Percentiles rank a stretch among this genome's conserved stretches.
phyloP scores from a whole-genome alignment of 2,888 invertebrate species.

The Villa cingulata region DNA sequence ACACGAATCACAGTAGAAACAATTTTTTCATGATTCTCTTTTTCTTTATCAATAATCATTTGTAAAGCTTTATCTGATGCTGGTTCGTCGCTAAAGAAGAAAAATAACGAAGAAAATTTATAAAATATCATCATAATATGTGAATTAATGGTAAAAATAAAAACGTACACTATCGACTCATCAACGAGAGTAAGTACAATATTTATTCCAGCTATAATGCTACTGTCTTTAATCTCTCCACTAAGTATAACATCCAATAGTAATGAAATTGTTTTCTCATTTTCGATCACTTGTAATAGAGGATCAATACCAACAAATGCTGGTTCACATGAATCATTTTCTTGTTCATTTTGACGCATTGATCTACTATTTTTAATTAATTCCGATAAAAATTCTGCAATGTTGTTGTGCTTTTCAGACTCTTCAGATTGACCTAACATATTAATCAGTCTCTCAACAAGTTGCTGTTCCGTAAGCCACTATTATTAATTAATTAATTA shows the following conservation, averaged over 20 bases:
- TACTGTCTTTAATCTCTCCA: slow-evolving; percentile 42
- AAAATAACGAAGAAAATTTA: slow-evolving; percentile 1
- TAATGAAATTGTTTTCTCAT: slow-evolving; percentile 46
- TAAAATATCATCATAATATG: neutral
- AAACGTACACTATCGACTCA: slow-evolving; percentile 19
- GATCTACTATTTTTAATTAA: slow-evolving; percentile 53
- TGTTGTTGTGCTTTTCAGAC: slow-evolving; percentile 69
- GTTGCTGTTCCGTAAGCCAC: slow-evolving; percentile 83
- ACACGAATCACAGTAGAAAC: slow-evolving; percentile 48
- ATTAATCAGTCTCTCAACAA: slow-evolving; percentile 65
- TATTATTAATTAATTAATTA: too few relatives aligned
- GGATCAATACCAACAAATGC: slow-evolving; percentile 43
- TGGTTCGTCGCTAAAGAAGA: slow-evolving; percentile 28
- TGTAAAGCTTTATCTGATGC: slow-evolving; percentile 27
- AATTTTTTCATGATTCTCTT: slow-evolving; percentile 45
- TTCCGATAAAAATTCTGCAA: slow-evolving; percentile 78
- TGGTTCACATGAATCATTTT: slow-evolving; percentile 37
- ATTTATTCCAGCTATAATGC: slow-evolving; percentile 65
- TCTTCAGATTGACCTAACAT: slow-evolving; percentile 50
- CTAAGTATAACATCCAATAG: slow-evolving; percentile 61
- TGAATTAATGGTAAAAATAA: neutral
- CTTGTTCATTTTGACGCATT: slow-evolving; percentile 43
- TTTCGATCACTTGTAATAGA: slow-evolving; percentile 57
- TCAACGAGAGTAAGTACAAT: slow-evolving; percentile 62
- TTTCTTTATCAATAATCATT: slow-evolving; percentile 34